Evolutionary conservation across 2,113 vertebrate species (phyloP).

Genomic region (Austrofundulus limnaeus): DNA sequence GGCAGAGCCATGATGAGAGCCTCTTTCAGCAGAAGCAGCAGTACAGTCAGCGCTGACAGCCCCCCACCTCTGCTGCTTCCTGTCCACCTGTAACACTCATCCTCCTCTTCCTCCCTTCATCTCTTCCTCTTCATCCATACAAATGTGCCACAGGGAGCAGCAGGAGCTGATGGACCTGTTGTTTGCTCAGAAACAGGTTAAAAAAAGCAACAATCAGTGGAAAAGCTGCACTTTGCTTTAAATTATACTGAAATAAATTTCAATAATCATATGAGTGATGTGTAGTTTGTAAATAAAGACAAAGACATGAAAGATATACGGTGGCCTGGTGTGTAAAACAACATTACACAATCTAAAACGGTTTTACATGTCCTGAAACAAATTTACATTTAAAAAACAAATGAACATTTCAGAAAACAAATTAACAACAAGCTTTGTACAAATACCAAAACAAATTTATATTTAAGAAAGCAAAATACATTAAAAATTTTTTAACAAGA

Average conservation of each 20-base stretch:
- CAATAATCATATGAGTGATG: too few relatives aligned
- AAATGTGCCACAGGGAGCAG: conserved; percentile 10
- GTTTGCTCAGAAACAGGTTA: not conserved
- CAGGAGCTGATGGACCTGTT: conserved; percentile 13
- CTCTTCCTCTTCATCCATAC: conserved; percentile 28
- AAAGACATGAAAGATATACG: not conserved
- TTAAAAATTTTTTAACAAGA: too few relatives aligned
- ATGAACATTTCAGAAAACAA: too few relatives aligned
- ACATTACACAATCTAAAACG: too few relatives aligned
- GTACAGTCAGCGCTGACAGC: conserved; percentile 45
- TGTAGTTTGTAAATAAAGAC: not conserved
- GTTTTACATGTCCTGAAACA: too few relatives aligned
- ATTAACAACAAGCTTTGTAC: too few relatives aligned
- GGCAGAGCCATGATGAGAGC: conserved; percentile 61
- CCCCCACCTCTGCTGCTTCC: conserved; percentile 33
- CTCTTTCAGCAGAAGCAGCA: conserved; percentile 48
- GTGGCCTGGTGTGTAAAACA: too few relatives aligned
- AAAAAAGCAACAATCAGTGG: not conserved
- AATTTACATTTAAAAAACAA: too few relatives aligned
- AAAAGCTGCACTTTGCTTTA: not conserved
- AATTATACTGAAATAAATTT: too few relatives aligned
- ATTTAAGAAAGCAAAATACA: too few relatives aligned
- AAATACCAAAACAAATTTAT: too few relatives aligned
- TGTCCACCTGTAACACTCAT: conserved; percentile 36
- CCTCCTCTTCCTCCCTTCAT: conserved; percentile 16